These are phyloP conservation scores for Centropus bengalensis DNA, from an alignment of 2,113 vertebrate genomes.

Conservation along the genomic window DNA sequence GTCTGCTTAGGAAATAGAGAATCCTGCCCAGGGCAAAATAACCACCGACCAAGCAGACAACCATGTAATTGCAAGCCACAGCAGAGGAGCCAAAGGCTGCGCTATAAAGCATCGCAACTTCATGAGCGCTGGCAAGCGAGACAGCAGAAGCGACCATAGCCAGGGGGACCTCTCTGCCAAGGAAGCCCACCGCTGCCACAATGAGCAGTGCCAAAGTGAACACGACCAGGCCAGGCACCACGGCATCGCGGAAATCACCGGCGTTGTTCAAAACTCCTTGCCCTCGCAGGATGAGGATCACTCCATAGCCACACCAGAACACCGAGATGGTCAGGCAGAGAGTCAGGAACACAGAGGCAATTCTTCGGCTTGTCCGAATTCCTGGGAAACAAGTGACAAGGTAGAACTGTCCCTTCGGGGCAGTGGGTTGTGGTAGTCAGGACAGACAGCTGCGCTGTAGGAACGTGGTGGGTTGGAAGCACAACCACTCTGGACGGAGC, in stretches of 20 bases:
- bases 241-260: slow-evolving; percentile 57
- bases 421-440: fast-evolving
- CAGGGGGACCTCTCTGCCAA: slow-evolving; percentile 70
- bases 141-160: slow-evolving; percentile 73
- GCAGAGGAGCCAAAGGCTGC: slow-evolving; percentile 76
- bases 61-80: slow-evolving; percentile 82
- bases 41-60: slow-evolving; percentile 76
- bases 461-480: background rate
- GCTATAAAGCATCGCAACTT: slow-evolving; percentile 74
- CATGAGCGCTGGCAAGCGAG: slow-evolving; percentile 83
- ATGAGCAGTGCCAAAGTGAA: slow-evolving; percentile 80
- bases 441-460: background rate
- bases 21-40: slow-evolving; percentile 82
- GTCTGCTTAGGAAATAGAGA: slow-evolving; percentile 69
- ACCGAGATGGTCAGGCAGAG: slow-evolving; percentile 83
- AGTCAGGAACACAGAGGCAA: slow-evolving; percentile 69
- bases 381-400: slow-evolving; percentile 60
- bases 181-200: slow-evolving; percentile 71
- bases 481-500: background rate
- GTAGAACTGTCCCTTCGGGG: background rate
- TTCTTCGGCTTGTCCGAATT: slow-evolving; percentile 71
- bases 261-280: slow-evolving; percentile 51
- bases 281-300: slow-evolving; percentile 79
- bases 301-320: slow-evolving; percentile 84
- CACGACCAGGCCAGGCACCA: slow-evolving; percentile 82